These are phyloP conservation scores for Fragum whitleyi DNA, from an alignment of 2,888 invertebrate genomes.

Conservation along the genomic window DNA sequence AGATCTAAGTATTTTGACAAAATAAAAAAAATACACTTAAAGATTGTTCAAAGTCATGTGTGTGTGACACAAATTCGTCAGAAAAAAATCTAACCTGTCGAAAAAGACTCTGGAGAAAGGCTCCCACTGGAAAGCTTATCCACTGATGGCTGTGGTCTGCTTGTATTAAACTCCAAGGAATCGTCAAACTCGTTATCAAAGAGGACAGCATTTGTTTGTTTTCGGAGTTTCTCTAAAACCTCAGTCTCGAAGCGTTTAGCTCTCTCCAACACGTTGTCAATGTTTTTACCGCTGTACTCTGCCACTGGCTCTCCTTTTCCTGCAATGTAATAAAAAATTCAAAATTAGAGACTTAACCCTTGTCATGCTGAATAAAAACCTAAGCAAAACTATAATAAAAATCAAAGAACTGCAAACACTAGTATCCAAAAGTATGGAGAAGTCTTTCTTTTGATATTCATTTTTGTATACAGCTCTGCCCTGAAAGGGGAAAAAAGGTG, in stretches of 20 bases:
- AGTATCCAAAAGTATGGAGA: not conserved
- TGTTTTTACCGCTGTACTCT: conserved; percentile 61
- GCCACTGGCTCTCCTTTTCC: conserved; percentile 44
- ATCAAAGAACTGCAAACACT: not conserved
- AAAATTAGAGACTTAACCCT: not conserved
- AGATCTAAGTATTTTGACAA: too few species aligned
- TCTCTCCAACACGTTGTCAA: conserved; percentile 64
- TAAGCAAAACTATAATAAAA: not conserved
- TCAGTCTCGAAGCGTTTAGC: conserved; percentile 67
- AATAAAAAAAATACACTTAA: too few species aligned
- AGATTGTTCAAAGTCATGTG: too few species aligned
- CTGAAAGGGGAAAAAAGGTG: too few species aligned
- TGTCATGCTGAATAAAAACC: too few species aligned
- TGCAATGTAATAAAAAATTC: conserved; percentile 14
- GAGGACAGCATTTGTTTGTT: conserved; percentile 70
- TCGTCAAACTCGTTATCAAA: conserved; percentile 62
- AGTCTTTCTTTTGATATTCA: too few species aligned
- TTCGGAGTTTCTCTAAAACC: conserved; percentile 65
- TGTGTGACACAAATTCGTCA: too few species aligned
- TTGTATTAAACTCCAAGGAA: conserved; percentile 58
- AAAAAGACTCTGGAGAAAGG: conserved; percentile 65
- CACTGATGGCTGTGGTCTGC: conserved; percentile 45
- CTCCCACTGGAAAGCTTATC: conserved; percentile 62
- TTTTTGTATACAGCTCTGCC: too few species aligned
- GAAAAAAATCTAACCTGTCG: conserved; percentile 61